A percentile compares a stretch with the other conserved stretches of the same genome.
Conservation (phyloP, 1,140 invertebrate genomes). For the Diorhabda carinulata region DNA sequence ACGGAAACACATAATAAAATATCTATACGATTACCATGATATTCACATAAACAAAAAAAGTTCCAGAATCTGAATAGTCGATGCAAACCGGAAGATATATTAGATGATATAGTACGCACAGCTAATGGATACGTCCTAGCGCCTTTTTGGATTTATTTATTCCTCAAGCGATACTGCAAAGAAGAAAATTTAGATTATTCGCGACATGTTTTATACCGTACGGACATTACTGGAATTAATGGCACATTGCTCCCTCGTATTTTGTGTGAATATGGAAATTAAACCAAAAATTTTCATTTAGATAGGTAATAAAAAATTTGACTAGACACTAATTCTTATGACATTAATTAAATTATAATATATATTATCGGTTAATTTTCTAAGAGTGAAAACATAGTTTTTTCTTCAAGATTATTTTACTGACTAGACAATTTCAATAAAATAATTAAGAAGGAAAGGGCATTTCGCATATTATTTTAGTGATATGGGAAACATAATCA, state of each 20-base stretch:
- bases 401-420: too few species aligned
- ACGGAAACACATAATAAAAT: constrained; percentile 8
- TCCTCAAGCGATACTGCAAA: constrained; percentile 1
- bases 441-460: too few species aligned
- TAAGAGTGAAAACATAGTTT: too few species aligned
- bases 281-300: neutral
- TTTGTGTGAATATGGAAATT: neutral
- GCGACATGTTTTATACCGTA: neutral
- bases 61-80: constrained; percentile 40
- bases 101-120: constrained; percentile 36
- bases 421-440: too few species aligned
- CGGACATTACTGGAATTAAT: neutral
- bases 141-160: constrained; percentile 24
- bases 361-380: too few species aligned
- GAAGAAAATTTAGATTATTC: neutral
- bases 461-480: too few species aligned
- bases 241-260: neutral
- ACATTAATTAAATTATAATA: too few species aligned
- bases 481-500: too few species aligned
- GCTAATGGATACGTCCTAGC: constrained; percentile 28
- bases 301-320: neutral
- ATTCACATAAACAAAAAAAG: constrained; percentile 41
- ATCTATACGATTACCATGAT: constrained; percentile 36
- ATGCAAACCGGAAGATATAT: constrained; percentile 44
- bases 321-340: too few species aligned